Conservation (phyloP, 2,113 vertebrate genomes). For the Hepsetus odoe region DNA sequence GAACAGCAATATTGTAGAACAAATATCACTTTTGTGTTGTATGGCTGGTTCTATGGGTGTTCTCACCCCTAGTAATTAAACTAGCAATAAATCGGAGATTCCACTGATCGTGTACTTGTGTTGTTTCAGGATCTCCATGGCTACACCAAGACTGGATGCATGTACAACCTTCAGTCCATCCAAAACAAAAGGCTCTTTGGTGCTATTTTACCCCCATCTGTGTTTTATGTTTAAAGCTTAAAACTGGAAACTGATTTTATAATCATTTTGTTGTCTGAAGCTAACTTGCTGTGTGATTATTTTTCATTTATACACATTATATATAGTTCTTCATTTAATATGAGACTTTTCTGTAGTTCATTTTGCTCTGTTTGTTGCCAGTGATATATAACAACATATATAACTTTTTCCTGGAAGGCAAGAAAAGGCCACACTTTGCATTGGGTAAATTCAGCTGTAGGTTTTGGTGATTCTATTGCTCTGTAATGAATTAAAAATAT, state of each 20-base stretch:
- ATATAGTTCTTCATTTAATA: no score
- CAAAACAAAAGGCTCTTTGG: not conserved
- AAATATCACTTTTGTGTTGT: no score
- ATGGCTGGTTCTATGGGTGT: no score
- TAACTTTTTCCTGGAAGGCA: no score
- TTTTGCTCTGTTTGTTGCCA: not conserved
- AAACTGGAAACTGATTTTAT: not conserved
- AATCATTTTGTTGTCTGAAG: not conserved
- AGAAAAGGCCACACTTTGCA: no score
- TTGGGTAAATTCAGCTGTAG: no score
- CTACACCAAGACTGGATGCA: not conserved
- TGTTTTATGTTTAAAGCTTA: conserved; percentile 10
- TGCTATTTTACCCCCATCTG: not conserved
- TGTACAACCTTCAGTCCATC: not conserved
- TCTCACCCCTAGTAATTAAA: no score
- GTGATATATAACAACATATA: no score
- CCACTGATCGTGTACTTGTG: not conserved
- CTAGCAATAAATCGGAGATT: not conserved
- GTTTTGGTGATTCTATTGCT: no score
- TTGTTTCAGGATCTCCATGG: conserved; percentile 18
- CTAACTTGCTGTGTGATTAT: not conserved
- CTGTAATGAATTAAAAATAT: no score
- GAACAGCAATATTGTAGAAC: no score
- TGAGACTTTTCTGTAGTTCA: not conserved
- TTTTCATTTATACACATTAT: not conserved